These are phyloP conservation scores for Oxyruncus cristatus DNA, from an alignment of 2,113 vertebrate genomes.

Conservation along the genomic window DNA sequence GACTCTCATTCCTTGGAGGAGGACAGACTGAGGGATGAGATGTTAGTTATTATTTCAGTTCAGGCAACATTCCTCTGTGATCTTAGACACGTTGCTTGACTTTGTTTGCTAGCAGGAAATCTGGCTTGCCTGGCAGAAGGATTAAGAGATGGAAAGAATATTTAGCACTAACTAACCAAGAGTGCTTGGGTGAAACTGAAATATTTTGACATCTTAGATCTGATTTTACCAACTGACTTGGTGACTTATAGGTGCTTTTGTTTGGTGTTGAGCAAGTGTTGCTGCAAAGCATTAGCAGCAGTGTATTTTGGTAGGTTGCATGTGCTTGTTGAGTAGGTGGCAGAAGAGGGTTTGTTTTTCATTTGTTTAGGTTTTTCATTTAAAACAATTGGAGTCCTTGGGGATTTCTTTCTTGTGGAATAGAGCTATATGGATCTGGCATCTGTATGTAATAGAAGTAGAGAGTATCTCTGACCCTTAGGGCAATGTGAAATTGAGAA, in stretches of 20 bases:
- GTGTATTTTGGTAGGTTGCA: neutral
- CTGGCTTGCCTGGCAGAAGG: neutral
- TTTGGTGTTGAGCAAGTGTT: constrained; percentile 34
- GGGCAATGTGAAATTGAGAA: neutral
- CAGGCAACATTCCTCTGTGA: constrained; percentile 6
- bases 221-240: constrained; percentile 15
- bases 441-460: neutral
- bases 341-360: constrained; percentile 11
- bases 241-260: neutral
- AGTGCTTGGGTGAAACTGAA: constrained; percentile 40
- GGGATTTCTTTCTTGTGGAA: neutral
- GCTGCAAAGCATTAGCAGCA: neutral
- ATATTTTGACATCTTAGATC: constrained; percentile 42
- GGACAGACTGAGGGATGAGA: neutral
- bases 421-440: neutral
- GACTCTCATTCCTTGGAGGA: neutral
- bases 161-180: constrained; percentile 32
- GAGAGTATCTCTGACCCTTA: neutral
- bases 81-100: neutral
- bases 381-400: neutral
- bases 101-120: constrained; percentile 10
- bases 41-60: neutral
- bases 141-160: neutral
- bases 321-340: constrained; percentile 9
- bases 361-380: neutral